Percentiles rank a stretch among this genome's conserved stretches.
These are phyloP conservation scores for Lasioglossum malachurum DNA, from an alignment of 2,888 invertebrate species.

Conservation along the genomic window DNA sequence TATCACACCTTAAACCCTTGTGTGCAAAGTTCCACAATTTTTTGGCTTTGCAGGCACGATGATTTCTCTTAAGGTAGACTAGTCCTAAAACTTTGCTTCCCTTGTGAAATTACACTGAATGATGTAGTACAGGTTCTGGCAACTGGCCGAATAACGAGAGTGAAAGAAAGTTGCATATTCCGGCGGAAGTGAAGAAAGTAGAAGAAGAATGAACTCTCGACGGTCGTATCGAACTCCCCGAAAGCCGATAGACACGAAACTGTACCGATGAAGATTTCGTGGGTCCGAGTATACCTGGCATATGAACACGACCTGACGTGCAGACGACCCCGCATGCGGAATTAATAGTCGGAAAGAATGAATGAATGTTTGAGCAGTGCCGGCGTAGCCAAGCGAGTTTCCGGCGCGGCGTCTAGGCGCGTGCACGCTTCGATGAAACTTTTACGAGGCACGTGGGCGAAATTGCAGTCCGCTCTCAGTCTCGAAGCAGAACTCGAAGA, in stretches of 20 bases:
- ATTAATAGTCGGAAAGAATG: conserved; percentile 66
- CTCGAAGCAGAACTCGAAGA: not conserved
- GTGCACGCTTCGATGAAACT: conserved; percentile 60
- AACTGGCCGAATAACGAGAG: not conserved
- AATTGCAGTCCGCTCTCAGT: conserved; percentile 48
- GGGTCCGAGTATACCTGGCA: conserved; percentile 3
- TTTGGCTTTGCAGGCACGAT: no score
- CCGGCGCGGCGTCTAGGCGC: not conserved
- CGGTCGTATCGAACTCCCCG: not conserved
- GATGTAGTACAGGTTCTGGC: no score
- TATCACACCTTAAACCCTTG: no score
- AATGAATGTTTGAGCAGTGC: conserved; percentile 65
- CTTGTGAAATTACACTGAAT: no score
- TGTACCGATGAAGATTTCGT: conserved; percentile 21
- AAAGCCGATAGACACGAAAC: not conserved
- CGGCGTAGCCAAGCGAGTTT: conserved; percentile 33
- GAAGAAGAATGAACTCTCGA: not conserved
- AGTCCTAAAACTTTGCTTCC: no score
- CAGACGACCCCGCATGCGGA: conserved; percentile 47
- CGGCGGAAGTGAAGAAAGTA: not conserved
- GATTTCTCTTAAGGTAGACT: no score
- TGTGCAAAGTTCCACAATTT: no score
- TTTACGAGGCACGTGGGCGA: conserved; percentile 66
- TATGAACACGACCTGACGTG: conserved; percentile 22
- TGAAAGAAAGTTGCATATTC: not conserved